Evolutionary conservation across 1,140 invertebrate species (phyloP).

Genomic region (Cephus cinctus): DNA sequence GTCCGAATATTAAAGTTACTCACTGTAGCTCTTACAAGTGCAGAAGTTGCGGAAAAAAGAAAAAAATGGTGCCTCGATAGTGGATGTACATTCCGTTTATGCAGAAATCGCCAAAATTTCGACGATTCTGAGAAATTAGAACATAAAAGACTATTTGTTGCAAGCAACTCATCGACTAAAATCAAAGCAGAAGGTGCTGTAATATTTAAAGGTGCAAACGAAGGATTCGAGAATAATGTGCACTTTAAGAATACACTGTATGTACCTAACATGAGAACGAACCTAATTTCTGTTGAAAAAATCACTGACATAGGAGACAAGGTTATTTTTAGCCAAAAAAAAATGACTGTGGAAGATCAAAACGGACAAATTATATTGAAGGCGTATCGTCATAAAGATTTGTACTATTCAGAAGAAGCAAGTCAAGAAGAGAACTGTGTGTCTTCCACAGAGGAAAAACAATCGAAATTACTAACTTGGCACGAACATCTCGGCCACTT

Average conservation of each 20-base stretch:
- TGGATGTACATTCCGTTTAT: slow-evolving; percentile 11
- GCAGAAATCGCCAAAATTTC: slow-evolving; percentile 5
- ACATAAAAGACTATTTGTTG: slow-evolving; percentile 5
- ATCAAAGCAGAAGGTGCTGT: slow-evolving; percentile 8
- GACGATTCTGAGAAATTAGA: not conserved
- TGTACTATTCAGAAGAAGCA: slow-evolving; percentile 7
- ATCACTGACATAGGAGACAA: slow-evolving; percentile 8
- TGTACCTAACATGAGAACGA: slow-evolving; percentile 15
- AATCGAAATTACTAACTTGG: slow-evolving; percentile 3
- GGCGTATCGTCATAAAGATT: not conserved
- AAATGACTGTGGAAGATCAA: not conserved
- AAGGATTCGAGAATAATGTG: not conserved
- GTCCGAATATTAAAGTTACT: no score
- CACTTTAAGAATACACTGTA: slow-evolving; percentile 9
- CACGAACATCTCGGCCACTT: slow-evolving; percentile 14
- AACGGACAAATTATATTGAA: not conserved
- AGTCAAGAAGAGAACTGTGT: not conserved
- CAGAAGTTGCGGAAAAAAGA: not conserved
- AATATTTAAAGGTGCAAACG: not conserved
- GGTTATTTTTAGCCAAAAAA: slow-evolving; percentile 8
- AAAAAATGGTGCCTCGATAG: slow-evolving; percentile 16
- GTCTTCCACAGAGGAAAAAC: not conserved
- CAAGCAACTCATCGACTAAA: slow-evolving; percentile 10
- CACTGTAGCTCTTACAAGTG: not conserved
- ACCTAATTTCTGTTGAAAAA: slow-evolving; percentile 13